These are phyloP conservation scores for Macrochelys suwanniensis DNA, from an alignment of 2,797 vertebrate genomes.

Conservation along the genomic window DNA sequence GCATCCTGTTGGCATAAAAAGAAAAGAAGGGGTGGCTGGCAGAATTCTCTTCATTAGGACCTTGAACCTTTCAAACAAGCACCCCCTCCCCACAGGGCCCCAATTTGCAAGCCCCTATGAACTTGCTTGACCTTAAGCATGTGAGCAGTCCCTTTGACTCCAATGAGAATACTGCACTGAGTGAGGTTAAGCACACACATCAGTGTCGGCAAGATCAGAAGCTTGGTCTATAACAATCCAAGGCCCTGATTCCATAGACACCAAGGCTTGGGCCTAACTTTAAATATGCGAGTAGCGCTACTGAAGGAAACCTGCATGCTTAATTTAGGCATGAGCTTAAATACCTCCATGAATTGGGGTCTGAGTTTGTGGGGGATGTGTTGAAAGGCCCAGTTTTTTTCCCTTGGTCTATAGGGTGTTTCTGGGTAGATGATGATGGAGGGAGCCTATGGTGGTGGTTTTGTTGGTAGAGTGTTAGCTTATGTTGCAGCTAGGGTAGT, in stretches of 20 bases:
- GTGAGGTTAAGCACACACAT: constrained; percentile 36
- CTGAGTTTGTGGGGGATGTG: neutral
- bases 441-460: neutral
- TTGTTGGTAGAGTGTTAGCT: neutral
- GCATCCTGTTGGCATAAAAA: neutral
- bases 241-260: neutral
- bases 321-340: neutral
- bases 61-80: neutral
- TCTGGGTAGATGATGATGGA: neutral
- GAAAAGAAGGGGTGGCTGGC: neutral
- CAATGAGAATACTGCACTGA: neutral
- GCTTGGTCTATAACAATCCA: neutral
- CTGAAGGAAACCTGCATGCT: neutral
- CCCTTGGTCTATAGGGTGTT: neutral
- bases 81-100: neutral
- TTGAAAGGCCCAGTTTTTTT: neutral
- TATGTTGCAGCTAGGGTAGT: neutral
- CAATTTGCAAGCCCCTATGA: neutral
- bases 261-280: neutral
- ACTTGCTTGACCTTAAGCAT: constrained; percentile 9
- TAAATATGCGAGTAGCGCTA: neutral
- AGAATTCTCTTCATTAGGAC: neutral
- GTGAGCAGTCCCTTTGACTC: constrained; percentile 14
- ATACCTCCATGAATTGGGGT: neutral
- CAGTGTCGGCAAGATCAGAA: constrained; percentile 29